Evolutionary conservation across 2,888 invertebrate genomes (phyloP).

Genomic region (Torymus tubicola): DNA sequence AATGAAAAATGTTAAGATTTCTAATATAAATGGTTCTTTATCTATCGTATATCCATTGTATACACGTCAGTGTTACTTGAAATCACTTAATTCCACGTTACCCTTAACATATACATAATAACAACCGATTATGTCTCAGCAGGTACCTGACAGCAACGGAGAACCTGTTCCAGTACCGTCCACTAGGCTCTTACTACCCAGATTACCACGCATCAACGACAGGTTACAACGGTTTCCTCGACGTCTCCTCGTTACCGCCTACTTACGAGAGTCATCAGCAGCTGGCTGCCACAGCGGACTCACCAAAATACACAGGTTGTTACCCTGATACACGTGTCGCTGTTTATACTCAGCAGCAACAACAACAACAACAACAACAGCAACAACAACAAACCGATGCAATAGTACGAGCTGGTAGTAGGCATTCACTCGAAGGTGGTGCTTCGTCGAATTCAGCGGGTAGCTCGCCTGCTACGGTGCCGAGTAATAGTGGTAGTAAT

Average conservation of each 20-base stretch:
- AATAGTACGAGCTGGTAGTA: slow-evolving; percentile 71
- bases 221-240: slow-evolving; percentile 88
- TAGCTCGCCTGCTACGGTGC: slow-evolving; percentile 80
- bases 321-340: slow-evolving; percentile 60
- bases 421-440: slow-evolving; percentile 77
- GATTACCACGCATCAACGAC: slow-evolving; percentile 81
- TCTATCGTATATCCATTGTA: too few species aligned
- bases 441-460: slow-evolving; percentile 81
- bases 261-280: slow-evolving; percentile 81
- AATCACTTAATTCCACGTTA: too few species aligned
- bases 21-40: too few species aligned
- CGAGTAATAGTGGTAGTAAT: slow-evolving; percentile 79
- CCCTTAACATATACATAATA: too few species aligned
- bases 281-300: slow-evolving; percentile 78
- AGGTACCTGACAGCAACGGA: slow-evolving; percentile 86
- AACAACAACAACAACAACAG: too few species aligned
- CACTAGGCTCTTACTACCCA: slow-evolving; percentile 89
- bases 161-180: slow-evolving; percentile 93
- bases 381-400: too few species aligned
- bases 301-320: slow-evolving; percentile 77
- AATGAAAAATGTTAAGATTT: too few species aligned
- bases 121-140: slow-evolving; percentile 67
- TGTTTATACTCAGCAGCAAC: too few species aligned
- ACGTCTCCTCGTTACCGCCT: slow-evolving; percentile 83
- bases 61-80: too few species aligned